These are phyloP conservation scores for Okapia johnstoni DNA, from an alignment of 2,113 vertebrate genomes.

Conservation along the genomic window DNA sequence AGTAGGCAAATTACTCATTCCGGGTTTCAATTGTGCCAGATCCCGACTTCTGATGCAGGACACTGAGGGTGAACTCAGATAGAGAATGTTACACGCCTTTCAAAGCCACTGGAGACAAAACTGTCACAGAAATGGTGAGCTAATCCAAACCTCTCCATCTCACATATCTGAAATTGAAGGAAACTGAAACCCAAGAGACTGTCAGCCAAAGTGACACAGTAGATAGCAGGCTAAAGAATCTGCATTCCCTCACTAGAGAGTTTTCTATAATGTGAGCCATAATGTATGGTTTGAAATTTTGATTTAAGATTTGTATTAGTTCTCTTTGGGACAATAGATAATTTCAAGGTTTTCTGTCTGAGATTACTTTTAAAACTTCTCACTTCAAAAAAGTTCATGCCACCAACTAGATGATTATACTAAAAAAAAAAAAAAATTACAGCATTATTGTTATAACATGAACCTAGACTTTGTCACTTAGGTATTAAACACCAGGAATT, in stretches of 20 bases:
- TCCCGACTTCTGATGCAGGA: neutral
- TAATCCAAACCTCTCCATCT: neutral
- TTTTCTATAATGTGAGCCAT: neutral
- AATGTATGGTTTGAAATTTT: neutral
- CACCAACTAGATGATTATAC: neutral
- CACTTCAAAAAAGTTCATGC: neutral
- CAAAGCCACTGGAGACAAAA: neutral
- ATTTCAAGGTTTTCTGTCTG: neutral
- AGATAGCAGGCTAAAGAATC: neutral
- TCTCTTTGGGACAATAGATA: neutral
- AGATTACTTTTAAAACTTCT: neutral
- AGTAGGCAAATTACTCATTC: neutral
- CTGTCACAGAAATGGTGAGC: neutral
- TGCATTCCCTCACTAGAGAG: neutral
- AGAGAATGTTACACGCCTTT: neutral
- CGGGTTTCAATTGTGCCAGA: neutral
- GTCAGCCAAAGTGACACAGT: neutral
- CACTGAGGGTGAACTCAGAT: neutral
- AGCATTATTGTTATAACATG: neutral
- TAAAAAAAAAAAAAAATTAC: neutral
- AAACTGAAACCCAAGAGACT: neutral
- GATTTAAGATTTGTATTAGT: neutral
- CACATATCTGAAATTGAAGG: neutral
- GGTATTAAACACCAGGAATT: slow-evolving; percentile 3
- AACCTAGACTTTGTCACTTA: neutral